These are phyloP conservation scores for Drosophila stalkeri DNA, from an alignment of 2,888 invertebrate species.

Conservation along the genomic window DNA sequence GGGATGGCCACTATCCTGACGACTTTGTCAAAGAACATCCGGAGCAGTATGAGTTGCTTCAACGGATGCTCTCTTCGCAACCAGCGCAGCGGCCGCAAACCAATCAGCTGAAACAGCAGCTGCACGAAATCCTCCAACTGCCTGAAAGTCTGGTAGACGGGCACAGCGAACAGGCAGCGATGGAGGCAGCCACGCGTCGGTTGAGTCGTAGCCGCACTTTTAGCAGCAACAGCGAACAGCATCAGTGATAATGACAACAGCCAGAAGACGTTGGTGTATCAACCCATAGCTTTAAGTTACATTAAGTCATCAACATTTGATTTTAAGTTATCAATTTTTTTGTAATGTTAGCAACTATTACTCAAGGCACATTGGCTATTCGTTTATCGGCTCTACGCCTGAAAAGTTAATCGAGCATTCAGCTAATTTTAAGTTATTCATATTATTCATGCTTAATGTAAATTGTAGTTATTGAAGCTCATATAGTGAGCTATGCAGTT, in stretches of 20 bases:
- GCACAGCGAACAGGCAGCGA: slow-evolving; percentile 59
- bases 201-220: slow-evolving; percentile 78
- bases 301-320: slow-evolving; percentile 26
- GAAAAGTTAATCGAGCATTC: slow-evolving; percentile 3
- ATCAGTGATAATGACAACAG: slow-evolving; percentile 39
- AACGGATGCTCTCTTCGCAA: slow-evolving; percentile 91
- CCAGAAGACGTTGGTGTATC: slow-evolving; percentile 7
- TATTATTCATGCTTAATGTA: slow-evolving; percentile 29
- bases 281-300: slow-evolving; percentile 22
- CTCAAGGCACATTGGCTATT: slow-evolving; percentile 39
- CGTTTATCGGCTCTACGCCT: slow-evolving; percentile 22
- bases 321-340: slow-evolving; percentile 19
- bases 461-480: slow-evolving; percentile 10
- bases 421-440: slow-evolving; percentile 17
- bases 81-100: slow-evolving; percentile 92
- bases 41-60: slow-evolving; percentile 90
- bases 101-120: slow-evolving; percentile 87
- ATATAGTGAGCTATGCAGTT: slow-evolving; percentile 6
- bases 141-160: slow-evolving; percentile 71
- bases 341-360: slow-evolving; percentile 32
- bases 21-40: slow-evolving; percentile 88
- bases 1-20: slow-evolving; percentile 89
- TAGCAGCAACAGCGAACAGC: slow-evolving; percentile 72
- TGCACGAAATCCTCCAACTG: slow-evolving; percentile 73
- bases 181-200: slow-evolving; percentile 69